These are phyloP conservation scores for Iselma pallidipennis DNA, from an alignment of 2,888 invertebrate species.

Conservation along the genomic window DNA sequence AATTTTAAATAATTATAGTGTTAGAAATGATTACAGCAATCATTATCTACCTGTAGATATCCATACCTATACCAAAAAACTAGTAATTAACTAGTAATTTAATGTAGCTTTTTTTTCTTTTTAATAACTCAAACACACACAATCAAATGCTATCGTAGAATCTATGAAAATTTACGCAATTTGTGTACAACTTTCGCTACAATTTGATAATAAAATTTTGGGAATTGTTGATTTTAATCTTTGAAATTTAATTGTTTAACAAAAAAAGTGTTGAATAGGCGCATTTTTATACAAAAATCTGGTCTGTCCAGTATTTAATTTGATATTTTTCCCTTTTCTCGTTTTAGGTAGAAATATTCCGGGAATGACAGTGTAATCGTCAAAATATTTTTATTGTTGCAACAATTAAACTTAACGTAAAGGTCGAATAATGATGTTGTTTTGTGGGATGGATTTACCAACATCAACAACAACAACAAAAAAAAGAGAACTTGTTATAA, in stretches of 20 bases:
- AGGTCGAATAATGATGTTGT: constrained; percentile 3
- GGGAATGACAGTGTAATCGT: neutral
- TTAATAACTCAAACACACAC: no score
- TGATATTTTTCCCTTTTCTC: neutral
- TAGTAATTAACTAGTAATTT: neutral
- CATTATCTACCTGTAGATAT: neutral
- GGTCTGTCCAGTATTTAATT: neutral
- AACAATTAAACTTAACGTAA: constrained; percentile 1
- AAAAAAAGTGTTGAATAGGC: neutral
- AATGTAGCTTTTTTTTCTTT: no score
- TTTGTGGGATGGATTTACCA: neutral
- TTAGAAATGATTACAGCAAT: neutral
- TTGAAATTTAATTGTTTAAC: neutral
- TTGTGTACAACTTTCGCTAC: neutral
- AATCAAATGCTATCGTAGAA: no score
- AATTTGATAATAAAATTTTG: neutral
- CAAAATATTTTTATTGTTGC: neutral
- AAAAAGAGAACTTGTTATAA: constrained; percentile 3
- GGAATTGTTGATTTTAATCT: neutral
- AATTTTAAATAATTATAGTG: neutral
- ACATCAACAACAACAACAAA: neutral
- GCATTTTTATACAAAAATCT: neutral
- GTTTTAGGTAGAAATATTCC: neutral
- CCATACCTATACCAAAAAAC: no score
- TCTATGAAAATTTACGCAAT: neutral